A percentile compares a stretch with the other conserved stretches of the same genome.
phyloP scores from a whole-genome alignment of 2,113 vertebrate species.

The Gorsachius goisagi region DNA sequence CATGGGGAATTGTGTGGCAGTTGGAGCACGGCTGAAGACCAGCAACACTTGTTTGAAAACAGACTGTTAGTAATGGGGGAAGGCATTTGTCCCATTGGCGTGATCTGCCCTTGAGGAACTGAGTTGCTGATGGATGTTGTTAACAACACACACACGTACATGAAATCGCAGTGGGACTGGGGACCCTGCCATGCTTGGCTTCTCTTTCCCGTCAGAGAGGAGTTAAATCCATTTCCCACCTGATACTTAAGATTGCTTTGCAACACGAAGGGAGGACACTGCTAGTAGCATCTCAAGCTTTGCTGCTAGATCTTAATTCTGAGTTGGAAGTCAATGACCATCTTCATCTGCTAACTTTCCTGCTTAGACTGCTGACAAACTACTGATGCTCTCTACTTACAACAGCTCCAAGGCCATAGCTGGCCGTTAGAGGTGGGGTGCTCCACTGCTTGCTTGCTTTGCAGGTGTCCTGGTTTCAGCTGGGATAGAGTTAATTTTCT shows the following conservation, averaged over 20 bases:
- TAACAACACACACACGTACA: neutral
- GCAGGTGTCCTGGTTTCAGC: too few species aligned
- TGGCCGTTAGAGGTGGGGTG: neutral
- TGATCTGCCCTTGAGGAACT: neutral
- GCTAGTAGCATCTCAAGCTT: neutral
- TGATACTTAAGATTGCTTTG: neutral
- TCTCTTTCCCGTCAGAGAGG: neutral
- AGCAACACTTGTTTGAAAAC: neutral
- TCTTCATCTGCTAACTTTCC: neutral
- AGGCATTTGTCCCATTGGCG: neutral
- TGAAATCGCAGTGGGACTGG: fast-evolving
- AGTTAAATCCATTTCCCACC: neutral
- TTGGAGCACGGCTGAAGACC: neutral
- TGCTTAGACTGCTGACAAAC: neutral
- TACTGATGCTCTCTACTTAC: neutral
- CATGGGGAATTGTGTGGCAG: neutral
- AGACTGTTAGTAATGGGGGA: neutral
- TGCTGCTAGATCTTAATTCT: neutral
- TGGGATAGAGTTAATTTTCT: too few species aligned
- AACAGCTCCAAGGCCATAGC: neutral
- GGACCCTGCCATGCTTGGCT: neutral
- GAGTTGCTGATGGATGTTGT: neutral
- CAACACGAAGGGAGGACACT: neutral
- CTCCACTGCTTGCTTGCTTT: neutral
- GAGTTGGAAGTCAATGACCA: neutral